phyloP scores from a whole-genome alignment of 2,888 invertebrate genomes.

The Biston betularia region DNA sequence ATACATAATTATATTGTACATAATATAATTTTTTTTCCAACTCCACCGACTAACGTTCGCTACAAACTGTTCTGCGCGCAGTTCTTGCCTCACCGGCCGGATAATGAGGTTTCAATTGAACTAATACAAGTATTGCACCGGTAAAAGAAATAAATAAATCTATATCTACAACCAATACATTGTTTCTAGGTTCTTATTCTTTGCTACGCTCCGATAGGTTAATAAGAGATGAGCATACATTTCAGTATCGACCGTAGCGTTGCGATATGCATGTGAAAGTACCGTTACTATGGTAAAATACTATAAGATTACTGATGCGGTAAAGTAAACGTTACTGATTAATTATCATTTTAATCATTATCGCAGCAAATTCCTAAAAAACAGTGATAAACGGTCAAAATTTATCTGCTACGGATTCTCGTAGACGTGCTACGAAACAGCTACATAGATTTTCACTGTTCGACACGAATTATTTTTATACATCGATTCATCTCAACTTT shows the following conservation, averaged over 20 bases:
- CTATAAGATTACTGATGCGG: slow-evolving; percentile 30
- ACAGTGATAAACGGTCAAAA: slow-evolving; percentile 23
- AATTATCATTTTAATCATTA: slow-evolving; percentile 25
- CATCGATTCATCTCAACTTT: no score
- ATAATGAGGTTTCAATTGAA: slow-evolving; percentile 1
- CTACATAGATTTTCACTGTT: slow-evolving; percentile 54
- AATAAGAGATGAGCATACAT: slow-evolving; percentile 57
- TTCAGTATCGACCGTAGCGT: slow-evolving; percentile 47
- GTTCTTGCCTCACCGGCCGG: background rate
- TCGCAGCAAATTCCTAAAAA: slow-evolving; percentile 22
- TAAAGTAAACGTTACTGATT: slow-evolving; percentile 21
- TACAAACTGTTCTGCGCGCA: background rate
- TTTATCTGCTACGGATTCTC: slow-evolving; percentile 62
- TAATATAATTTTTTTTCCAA: no score
- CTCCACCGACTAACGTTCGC: background rate
- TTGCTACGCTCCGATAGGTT: slow-evolving; percentile 59
- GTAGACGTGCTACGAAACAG: slow-evolving; percentile 74
- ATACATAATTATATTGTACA: no score
- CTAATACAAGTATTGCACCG: background rate
- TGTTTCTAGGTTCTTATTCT: slow-evolving; percentile 23
- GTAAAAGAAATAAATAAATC: slow-evolving; percentile 3
- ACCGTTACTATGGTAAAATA: slow-evolving; percentile 50
- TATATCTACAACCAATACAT: slow-evolving; percentile 5
- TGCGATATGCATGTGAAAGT: slow-evolving; percentile 52
- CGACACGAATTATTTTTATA: background rate